Conservation (phyloP, 2,888 invertebrate species). For the Drosophila emarginata region DNA sequence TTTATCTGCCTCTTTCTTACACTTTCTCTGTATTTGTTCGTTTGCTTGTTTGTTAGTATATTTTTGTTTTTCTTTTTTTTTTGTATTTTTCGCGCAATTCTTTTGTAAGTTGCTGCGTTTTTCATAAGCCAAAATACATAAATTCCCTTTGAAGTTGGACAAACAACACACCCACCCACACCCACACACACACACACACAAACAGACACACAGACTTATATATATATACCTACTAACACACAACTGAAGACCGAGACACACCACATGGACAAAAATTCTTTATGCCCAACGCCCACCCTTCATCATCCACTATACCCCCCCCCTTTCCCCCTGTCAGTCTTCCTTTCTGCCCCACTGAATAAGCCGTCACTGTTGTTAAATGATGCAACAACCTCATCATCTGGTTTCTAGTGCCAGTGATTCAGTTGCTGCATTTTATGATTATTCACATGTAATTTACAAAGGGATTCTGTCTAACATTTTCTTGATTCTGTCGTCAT, state of each 20-base stretch:
- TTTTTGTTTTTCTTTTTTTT: neutral
- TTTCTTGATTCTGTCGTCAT: neutral
- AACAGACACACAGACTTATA: too few relatives aligned
- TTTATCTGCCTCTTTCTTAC: neutral
- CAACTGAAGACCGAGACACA: neutral
- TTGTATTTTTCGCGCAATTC: neutral
- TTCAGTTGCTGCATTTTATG: constrained; percentile 10
- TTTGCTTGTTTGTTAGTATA: too few relatives aligned
- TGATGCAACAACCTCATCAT: constrained; percentile 6
- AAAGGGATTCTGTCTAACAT: constrained; percentile 8
- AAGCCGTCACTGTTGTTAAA: neutral
- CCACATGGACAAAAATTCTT: constrained; percentile 2
- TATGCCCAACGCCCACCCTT: neutral
- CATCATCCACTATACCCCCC: neutral
- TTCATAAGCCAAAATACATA: constrained; percentile 22
- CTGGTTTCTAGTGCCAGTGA: neutral
- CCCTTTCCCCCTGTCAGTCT: too few relatives aligned
- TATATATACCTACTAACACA: too few relatives aligned
- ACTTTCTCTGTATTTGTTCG: neutral
- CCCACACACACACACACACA: too few relatives aligned
- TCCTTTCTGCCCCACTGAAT: neutral
- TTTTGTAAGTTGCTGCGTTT: constrained; percentile 1
- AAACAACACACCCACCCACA: constrained; percentile 12
- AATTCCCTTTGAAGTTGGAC: constrained; percentile 52
- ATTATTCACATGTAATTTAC: constrained; percentile 14